Evolutionary conservation across 2,888 invertebrate species (phyloP).

Genomic region (Tromatobia lineatoria): DNA sequence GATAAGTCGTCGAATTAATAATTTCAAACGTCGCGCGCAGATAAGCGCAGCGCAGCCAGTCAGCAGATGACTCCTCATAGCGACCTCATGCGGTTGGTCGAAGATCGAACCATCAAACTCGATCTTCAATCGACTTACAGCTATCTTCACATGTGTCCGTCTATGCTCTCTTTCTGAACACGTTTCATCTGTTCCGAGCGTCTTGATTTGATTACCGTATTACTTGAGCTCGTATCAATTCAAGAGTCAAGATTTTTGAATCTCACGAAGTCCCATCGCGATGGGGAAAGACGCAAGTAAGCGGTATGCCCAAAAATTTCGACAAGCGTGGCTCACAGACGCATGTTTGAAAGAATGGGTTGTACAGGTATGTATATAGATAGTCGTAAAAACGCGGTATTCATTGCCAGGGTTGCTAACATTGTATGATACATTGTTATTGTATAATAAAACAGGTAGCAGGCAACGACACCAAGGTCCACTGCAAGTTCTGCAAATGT

Average conservation of each 20-base stretch:
- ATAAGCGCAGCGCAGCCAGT: not conserved
- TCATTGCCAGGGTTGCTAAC: not conserved
- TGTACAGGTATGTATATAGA: constrained; percentile 23
- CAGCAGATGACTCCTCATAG: not conserved
- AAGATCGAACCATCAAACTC: not conserved
- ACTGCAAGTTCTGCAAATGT: no score
- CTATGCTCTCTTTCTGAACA: not conserved
- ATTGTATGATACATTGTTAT: no score
- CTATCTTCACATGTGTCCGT: constrained; percentile 13
- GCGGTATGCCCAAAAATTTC: constrained; percentile 28
- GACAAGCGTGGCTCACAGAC: constrained; percentile 27
- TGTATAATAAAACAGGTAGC: no score
- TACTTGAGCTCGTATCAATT: constrained; percentile 9
- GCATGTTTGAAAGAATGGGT: constrained; percentile 43
- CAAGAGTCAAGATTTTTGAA: not conserved
- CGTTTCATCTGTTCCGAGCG: not conserved
- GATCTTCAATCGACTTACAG: constrained; percentile 15
- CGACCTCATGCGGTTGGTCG: constrained; percentile 2
- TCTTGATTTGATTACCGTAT: constrained; percentile 11
- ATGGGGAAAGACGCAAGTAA: constrained; percentile 23
- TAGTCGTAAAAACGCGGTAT: not conserved
- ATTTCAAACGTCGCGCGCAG: not conserved
- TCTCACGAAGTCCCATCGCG: not conserved
- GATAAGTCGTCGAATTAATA: not conserved
- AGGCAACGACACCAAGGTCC: no score